A percentile compares a stretch with the other conserved stretches of the same genome.
These are phyloP conservation scores for Danionella cerebrum DNA, from an alignment of 2,113 vertebrate species.

Conservation along the genomic window DNA sequence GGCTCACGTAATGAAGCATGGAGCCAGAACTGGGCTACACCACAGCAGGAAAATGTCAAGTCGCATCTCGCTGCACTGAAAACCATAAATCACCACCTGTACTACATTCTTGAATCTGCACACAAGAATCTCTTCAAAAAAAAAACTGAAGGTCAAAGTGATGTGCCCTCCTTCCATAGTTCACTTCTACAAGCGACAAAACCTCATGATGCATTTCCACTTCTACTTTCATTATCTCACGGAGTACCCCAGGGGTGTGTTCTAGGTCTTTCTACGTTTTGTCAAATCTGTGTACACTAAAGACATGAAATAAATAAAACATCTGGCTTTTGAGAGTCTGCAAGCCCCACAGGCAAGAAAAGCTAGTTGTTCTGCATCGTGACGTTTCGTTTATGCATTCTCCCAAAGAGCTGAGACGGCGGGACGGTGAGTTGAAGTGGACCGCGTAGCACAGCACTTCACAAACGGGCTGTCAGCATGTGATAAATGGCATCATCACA, in stretches of 20 bases:
- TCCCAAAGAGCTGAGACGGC: constrained; percentile 32
- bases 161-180: constrained; percentile 28
- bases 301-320: neutral
- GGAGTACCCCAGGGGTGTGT: neutral
- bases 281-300: neutral
- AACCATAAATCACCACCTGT: constrained; percentile 63
- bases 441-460: constrained; percentile 17
- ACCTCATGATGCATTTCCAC: constrained; percentile 3
- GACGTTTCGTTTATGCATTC: constrained; percentile 27
- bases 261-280: neutral
- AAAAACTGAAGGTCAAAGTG: constrained; percentile 28
- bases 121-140: constrained; percentile 4
- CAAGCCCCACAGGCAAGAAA: neutral
- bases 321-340: neutral
- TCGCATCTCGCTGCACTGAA: constrained; percentile 62
- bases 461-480: constrained; percentile 39
- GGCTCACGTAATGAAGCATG: constrained; percentile 63
- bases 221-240: neutral
- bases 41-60: constrained; percentile 76
- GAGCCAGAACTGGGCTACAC: constrained; percentile 68
- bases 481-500: constrained; percentile 51
- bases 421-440: constrained; percentile 31
- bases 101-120: constrained; percentile 30
- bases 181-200: constrained; percentile 9
- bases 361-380: neutral